Percentiles rank a stretch among this genome's conserved stretches.
phyloP scores from a whole-genome alignment of 2,797 vertebrate species.

The Gallinago stenura region DNA sequence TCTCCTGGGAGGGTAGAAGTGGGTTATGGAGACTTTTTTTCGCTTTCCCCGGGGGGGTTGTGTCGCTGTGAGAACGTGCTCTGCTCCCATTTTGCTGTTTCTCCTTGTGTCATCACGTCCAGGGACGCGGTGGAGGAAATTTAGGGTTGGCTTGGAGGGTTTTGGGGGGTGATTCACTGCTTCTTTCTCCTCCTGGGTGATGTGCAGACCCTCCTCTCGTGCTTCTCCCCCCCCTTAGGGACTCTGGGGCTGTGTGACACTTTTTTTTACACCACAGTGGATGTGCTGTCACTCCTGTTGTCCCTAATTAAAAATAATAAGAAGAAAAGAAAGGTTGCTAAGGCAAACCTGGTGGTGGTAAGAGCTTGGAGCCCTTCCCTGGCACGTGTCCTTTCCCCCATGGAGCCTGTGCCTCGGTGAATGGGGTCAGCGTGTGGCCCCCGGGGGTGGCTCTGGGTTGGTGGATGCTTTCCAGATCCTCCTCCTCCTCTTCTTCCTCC shows the following conservation, averaged over 20 bases:
- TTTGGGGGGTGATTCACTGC: background rate
- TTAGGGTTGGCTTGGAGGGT: background rate
- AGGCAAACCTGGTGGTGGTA: background rate
- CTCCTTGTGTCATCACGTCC: background rate
- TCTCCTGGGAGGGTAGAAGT: background rate
- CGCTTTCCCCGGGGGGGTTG: background rate
- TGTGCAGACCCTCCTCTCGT: background rate
- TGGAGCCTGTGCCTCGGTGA: background rate
- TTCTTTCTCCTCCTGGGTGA: background rate
- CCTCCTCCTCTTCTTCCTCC: background rate
- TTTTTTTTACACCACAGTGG: accelerated
- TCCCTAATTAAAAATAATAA: background rate
- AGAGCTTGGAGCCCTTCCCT: background rate
- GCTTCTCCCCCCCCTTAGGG: no score
- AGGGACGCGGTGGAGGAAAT: accelerated
- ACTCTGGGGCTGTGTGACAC: background rate
- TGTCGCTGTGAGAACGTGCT: background rate
- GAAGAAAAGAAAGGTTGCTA: background rate
- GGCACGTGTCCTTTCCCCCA: background rate
- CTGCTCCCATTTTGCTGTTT: background rate
- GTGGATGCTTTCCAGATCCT: background rate
- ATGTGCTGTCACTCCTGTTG: accelerated
- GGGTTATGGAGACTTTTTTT: background rate
- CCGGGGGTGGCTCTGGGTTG: background rate
- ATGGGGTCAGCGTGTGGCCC: background rate